Percentiles rank a stretch among this genome's conserved stretches.
These are phyloP conservation scores for Teleogryllus occipitalis DNA, from an alignment of 1,140 invertebrate species.

Conservation along the genomic window DNA sequence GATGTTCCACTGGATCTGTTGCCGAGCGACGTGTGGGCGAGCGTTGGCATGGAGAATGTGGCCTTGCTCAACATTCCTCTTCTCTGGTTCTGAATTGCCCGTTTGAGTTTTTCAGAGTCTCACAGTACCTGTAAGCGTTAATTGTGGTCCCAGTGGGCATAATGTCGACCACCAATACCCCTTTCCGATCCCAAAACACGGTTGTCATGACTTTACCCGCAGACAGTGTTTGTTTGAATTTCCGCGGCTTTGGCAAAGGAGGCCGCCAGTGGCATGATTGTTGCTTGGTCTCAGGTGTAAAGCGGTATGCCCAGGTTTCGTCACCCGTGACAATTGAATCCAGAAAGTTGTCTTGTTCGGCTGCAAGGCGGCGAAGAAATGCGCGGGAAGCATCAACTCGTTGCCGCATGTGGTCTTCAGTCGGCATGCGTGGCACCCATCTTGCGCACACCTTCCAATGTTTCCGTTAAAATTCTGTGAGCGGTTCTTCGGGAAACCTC, in stretches of 20 bases:
- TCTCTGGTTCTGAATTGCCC: slow-evolving; percentile 25
- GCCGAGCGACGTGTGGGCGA: slow-evolving; percentile 28
- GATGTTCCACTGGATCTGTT: not conserved
- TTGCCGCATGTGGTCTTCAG: too few species aligned
- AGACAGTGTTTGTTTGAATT: slow-evolving; percentile 9
- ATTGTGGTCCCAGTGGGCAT: slow-evolving; percentile 28
- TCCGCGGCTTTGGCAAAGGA: slow-evolving; percentile 8
- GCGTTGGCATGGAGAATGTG: slow-evolving; percentile 32
- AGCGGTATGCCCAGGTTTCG: too few species aligned
- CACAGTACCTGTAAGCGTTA: slow-evolving; percentile 26
- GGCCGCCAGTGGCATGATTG: not conserved
- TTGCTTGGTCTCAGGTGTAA: slow-evolving; percentile 7
- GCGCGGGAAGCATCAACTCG: too few species aligned
- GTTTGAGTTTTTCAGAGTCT: slow-evolving; percentile 24
- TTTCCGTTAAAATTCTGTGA: too few species aligned
- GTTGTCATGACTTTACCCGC: slow-evolving; percentile 9
- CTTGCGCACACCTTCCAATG: too few species aligned
- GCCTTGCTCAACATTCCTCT: slow-evolving; percentile 23
- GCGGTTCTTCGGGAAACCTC: too few species aligned
- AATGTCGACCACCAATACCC: slow-evolving; percentile 29
- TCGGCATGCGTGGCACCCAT: too few species aligned
- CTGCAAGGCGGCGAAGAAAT: too few species aligned
- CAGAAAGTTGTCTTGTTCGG: too few species aligned
- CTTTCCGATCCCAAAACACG: slow-evolving; percentile 27
- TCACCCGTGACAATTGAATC: too few species aligned